Evolutionary conservation across 2,888 invertebrate genomes (phyloP).

Genomic region (Leptinotarsa juncta): DNA sequence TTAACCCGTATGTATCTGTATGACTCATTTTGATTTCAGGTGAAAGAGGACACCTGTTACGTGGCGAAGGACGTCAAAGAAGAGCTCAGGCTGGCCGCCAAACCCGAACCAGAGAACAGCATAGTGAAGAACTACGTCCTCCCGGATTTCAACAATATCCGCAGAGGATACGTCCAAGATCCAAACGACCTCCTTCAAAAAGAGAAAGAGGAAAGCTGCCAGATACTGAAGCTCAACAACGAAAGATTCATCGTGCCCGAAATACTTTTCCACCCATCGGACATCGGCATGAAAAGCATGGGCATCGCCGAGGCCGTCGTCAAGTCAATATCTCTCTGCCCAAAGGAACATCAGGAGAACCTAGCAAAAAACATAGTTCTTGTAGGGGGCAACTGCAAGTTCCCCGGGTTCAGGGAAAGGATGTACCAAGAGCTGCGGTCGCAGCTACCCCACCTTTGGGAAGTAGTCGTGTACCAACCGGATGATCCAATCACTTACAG

Average conservation of each 20-base stretch:
- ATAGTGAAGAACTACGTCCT: slow-evolving; percentile 92
- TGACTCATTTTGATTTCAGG: too few species aligned
- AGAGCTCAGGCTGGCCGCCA: slow-evolving; percentile 80
- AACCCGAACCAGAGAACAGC: slow-evolving; percentile 72
- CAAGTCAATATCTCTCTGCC: slow-evolving; percentile 80
- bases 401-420: slow-evolving; percentile 87
- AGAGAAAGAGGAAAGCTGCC: slow-evolving; percentile 65
- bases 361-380: slow-evolving; percentile 86
- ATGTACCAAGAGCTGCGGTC: slow-evolving; percentile 82
- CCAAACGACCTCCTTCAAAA: slow-evolving; percentile 48
- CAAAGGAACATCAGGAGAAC: slow-evolving; percentile 79
- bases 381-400: slow-evolving; percentile 82
- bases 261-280: slow-evolving; percentile 92
- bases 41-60: slow-evolving; percentile 97
- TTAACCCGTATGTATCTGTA: too few species aligned
- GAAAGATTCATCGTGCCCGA: slow-evolving; percentile 97
- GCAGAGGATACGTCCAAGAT: slow-evolving; percentile 74
- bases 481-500: slow-evolving; percentile 83
- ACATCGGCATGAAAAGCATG: slow-evolving; percentile 91
- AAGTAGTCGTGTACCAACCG: slow-evolving; percentile 79
- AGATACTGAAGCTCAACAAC: slow-evolving; percentile 88
- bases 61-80: slow-evolving; percentile 85
- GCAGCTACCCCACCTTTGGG: slow-evolving; percentile 80
- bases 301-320: slow-evolving; percentile 92
- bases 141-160: slow-evolving; percentile 93